phyloP scores from a whole-genome alignment of 2,113 vertebrate species.

The Alligator mississippiensis region DNA sequence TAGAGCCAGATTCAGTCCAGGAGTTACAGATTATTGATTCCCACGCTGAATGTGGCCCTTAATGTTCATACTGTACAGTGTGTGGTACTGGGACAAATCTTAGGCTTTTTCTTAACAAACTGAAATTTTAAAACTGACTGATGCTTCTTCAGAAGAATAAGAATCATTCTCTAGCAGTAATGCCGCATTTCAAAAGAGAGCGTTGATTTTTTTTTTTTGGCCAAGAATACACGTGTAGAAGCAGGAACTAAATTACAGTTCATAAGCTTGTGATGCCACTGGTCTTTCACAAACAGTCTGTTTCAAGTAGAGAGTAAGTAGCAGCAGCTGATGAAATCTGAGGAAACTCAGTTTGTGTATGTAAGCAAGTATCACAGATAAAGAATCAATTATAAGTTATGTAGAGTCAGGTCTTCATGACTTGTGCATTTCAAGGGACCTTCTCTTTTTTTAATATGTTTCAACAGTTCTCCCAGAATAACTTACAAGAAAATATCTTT shows the following conservation, averaged over 20 bases:
- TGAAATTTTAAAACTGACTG: slow-evolving; percentile 55
- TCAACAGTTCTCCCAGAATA: background rate
- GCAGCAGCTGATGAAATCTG: background rate
- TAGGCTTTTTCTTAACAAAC: slow-evolving; percentile 61
- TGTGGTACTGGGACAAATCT: slow-evolving; percentile 68
- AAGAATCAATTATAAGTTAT: background rate
- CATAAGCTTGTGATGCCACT: slow-evolving; percentile 11
- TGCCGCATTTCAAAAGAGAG: slow-evolving; percentile 39
- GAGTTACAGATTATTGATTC: slow-evolving; percentile 58
- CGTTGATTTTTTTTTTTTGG: slow-evolving; percentile 28
- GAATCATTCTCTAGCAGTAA: slow-evolving; percentile 35
- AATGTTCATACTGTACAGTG: slow-evolving; percentile 64
- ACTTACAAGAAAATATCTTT: slow-evolving; percentile 27
- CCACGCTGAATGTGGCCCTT: slow-evolving; percentile 62
- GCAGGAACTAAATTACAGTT: slow-evolving; percentile 40
- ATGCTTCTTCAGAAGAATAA: slow-evolving; percentile 67
- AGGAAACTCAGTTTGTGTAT: slow-evolving; percentile 38
- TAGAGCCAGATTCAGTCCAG: slow-evolving; percentile 56
- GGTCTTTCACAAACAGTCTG: background rate
- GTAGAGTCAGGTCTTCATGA: background rate
- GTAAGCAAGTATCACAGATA: background rate
- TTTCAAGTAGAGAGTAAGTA: background rate
- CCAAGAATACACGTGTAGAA: slow-evolving; percentile 4
- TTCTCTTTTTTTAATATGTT: background rate
- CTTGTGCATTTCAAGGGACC: slow-evolving; percentile 37